Evolutionary conservation across 2,113 vertebrate genomes (phyloP).

Genomic region (Galemys pyrenaicus): DNA sequence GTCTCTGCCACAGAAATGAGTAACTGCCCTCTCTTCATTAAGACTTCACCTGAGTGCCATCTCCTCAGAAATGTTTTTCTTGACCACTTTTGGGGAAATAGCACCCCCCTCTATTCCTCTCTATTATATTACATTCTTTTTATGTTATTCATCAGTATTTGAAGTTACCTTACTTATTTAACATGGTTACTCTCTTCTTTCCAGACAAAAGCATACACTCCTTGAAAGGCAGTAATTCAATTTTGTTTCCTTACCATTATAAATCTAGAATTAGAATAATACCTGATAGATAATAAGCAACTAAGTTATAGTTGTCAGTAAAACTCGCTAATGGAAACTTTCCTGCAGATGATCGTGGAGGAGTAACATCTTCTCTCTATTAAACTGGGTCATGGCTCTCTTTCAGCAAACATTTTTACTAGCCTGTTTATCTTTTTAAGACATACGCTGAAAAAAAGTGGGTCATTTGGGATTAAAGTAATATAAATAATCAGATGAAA

Average conservation of each 20-base stretch:
- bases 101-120: not conserved
- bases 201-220: not conserved
- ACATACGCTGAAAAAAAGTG: not conserved
- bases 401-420: not conserved
- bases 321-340: not conserved
- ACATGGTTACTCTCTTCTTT: not conserved
- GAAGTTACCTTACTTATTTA: not conserved
- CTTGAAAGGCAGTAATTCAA: not conserved
- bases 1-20: not conserved
- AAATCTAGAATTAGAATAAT: constrained; percentile 5
- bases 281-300: not conserved
- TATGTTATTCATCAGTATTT: not conserved
- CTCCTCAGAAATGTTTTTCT: not conserved
- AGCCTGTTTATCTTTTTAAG: constrained; percentile 43
- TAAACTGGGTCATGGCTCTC: constrained; percentile 34
- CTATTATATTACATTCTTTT: not conserved
- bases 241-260: not conserved
- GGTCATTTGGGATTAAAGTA: constrained; percentile 63
- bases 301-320: not conserved
- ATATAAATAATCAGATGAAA: constrained; percentile 42
- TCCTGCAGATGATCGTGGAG: not conserved
- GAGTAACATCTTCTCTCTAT: not conserved
- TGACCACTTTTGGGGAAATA: not conserved
- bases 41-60: not conserved
- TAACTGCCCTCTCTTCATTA: not conserved